A percentile compares a stretch with the other conserved stretches of the same genome.
These are phyloP conservation scores for Sclerodermus sp. DNA, from an alignment of 2,888 invertebrate genomes.

Conservation along the genomic window DNA sequence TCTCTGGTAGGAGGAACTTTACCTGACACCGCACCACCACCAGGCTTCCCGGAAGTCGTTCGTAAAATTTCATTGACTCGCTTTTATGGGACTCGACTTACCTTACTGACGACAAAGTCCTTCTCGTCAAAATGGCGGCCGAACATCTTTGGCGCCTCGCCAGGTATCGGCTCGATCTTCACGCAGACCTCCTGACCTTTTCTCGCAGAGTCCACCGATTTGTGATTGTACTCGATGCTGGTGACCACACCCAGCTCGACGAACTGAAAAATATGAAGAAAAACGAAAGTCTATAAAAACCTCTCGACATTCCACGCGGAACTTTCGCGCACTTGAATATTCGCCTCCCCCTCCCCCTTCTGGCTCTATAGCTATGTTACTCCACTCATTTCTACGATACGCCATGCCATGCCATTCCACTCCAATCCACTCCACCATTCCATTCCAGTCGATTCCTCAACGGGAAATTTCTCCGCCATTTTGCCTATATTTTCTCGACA, in stretches of 20 bases:
- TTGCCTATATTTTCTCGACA: too few species aligned
- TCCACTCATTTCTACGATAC: too few species aligned
- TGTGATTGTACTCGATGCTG: constrained; percentile 95
- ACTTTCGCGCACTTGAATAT: not conserved
- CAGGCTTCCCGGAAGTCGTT: too few species aligned
- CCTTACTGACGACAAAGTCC: constrained; percentile 93
- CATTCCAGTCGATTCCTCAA: too few species aligned
- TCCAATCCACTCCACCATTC: too few species aligned
- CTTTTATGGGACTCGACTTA: constrained; percentile 48
- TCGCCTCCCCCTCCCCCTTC: too few species aligned
- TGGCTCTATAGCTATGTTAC: too few species aligned
- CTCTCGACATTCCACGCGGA: not conserved
- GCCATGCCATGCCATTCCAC: too few species aligned
- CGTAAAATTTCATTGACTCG: too few species aligned
- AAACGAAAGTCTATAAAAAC: not conserved
- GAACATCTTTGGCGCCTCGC: constrained; percentile 98
- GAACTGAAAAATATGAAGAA: constrained; percentile 67
- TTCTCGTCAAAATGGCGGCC: constrained; percentile 98
- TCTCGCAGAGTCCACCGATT: constrained; percentile 88
- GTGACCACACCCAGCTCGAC: constrained; percentile 92
- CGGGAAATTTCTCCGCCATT: too few species aligned
- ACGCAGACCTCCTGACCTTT: constrained; percentile 96
- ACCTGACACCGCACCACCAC: too few species aligned
- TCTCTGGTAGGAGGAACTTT: too few species aligned
- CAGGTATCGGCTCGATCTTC: constrained; percentile 95